A percentile compares a stretch with the other conserved stretches of the same genome.
phyloP scores from a whole-genome alignment of 1,140 invertebrate genomes.

The Drosophila pseudoobscura region DNA sequence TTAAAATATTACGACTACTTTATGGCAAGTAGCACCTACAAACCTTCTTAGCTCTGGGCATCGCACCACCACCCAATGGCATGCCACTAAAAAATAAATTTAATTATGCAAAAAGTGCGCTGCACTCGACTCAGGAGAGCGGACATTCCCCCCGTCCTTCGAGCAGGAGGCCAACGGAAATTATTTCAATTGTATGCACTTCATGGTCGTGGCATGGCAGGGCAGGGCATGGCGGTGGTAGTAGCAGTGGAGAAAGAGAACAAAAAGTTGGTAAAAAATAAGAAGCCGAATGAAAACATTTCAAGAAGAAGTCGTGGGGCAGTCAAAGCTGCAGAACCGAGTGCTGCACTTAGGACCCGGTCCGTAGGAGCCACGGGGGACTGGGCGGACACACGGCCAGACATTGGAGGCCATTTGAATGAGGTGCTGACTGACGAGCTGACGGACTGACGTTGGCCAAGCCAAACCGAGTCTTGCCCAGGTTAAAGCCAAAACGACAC shows the following conservation, averaged over 20 bases:
- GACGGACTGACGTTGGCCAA: conserved; percentile 44
- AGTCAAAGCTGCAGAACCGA: conserved; percentile 53
- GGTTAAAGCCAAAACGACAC: conserved; percentile 15
- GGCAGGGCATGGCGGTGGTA: conserved; percentile 23
- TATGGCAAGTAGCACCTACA: conserved; percentile 48
- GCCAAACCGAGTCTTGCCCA: conserved; percentile 20
- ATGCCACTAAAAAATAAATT: conserved; percentile 78
- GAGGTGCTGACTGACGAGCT: conserved; percentile 71
- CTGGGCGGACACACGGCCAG: conserved; percentile 21
- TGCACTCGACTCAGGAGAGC: conserved; percentile 52
- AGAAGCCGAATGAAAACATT: conserved; percentile 53
- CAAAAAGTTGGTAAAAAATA: conserved; percentile 44
- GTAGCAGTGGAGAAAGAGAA: conserved; percentile 23
- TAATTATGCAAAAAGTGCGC: conserved; percentile 79
- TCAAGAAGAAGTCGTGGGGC: conserved; percentile 58
- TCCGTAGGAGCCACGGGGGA: conserved; percentile 17
- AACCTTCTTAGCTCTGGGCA: conserved; percentile 1
- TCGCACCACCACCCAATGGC: conserved; percentile 20
- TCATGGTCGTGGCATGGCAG: conserved; percentile 42
- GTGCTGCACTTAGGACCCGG: conserved; percentile 66
- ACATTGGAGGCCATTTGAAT: conserved; percentile 68
- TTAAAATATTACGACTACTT: conserved; percentile 77
- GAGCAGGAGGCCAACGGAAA: conserved; percentile 57
- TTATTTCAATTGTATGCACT: conserved; percentile 82
- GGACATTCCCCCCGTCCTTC: conserved; percentile 13